Base-by-base conservation (phyloP, 2,113 vertebrate species). In the Pitta sordida region DNA sequence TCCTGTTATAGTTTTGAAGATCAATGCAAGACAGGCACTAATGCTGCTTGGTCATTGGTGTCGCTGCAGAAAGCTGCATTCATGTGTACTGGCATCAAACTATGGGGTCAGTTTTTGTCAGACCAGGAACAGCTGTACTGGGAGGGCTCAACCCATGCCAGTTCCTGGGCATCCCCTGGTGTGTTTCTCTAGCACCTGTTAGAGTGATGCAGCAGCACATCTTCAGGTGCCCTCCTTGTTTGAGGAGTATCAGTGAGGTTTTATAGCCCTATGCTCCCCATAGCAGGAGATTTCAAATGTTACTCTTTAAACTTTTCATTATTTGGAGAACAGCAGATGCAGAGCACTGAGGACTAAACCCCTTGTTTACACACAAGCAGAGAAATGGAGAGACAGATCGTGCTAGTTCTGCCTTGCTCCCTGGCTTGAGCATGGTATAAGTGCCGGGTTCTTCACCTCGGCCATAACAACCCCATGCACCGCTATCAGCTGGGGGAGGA, bases 131-230 rank as follows among this genome's bases (percentile, higher is more conserved):
- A 1, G 26, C 41, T n/a, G 22, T 13, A 15, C 15, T 11, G 27
- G 21, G 21, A 29, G 11, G 10, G 26, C 12, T 36, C 49, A 59
- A 6, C 5, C 29, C 53, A 24, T 3, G 0, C 18, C 44, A 30
- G 14, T 3, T 27, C 22, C 16, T 10, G 1, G 26, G 11, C 20
- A 22, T 22, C 36, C 56, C 39, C 41, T 34, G 36, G 17, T 51
- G 12, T 13, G n/a, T 67, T 79, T 10, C 46, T 36, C 51, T 65
- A 63, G 46, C 24, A 14, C 10, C 1, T 3, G 23, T 12, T 53
- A 51, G 32, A 10, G 13, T 3, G 52, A 29, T 2, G 9, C 19
- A 39, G 7, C 41, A 62, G 2, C 1, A 34, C 11, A 3, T 8
- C 9, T 43, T n/a, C 32, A 75, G 29, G 30, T 5, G 23, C 7